Conservation (phyloP, 1,140 invertebrate genomes). For the Scaptomyza graminum region DNA sequence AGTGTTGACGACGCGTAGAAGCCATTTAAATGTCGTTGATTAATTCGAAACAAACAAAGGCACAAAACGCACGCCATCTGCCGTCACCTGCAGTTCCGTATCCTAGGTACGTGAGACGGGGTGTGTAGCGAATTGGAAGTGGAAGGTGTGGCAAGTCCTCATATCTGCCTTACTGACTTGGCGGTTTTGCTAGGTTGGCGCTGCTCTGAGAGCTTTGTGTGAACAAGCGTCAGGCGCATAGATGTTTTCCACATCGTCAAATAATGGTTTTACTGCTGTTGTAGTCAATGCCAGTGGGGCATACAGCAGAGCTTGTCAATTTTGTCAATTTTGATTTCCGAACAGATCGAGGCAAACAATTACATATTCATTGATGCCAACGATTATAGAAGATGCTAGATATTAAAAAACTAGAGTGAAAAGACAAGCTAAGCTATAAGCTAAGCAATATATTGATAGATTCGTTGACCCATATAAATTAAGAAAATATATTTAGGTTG, state of each 20-base stretch:
- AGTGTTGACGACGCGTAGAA: slow-evolving; percentile 51
- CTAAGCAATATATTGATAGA: not conserved
- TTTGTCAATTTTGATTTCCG: slow-evolving; percentile 21
- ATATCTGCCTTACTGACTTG: slow-evolving; percentile 47
- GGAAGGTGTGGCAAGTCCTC: slow-evolving; percentile 49
- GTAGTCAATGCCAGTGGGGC: slow-evolving; percentile 11
- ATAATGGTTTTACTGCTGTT: slow-evolving; percentile 57
- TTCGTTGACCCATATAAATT: too few relatives aligned
- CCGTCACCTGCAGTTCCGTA: slow-evolving; percentile 43
- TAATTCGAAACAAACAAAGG: slow-evolving; percentile 74
- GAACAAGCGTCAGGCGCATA: slow-evolving; percentile 40
- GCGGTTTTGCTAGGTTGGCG: slow-evolving; percentile 47
- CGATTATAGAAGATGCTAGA: not conserved
- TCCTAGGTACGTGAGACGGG: too few relatives aligned
- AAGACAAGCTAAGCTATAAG: not conserved
- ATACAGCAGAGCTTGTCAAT: slow-evolving; percentile 25
- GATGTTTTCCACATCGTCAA: slow-evolving; percentile 57
- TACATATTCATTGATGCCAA: slow-evolving; percentile 26
- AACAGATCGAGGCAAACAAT: slow-evolving; percentile 30
- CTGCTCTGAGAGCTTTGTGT: slow-evolving; percentile 39
- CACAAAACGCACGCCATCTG: slow-evolving; percentile 34
- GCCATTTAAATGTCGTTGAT: slow-evolving; percentile 73
- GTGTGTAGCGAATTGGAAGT: slow-evolving; percentile 8
- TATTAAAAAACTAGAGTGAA: not conserved
- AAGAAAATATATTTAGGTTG: too few relatives aligned